A percentile compares a stretch with the other conserved stretches of the same genome.
These are phyloP conservation scores for Lasius platythorax DNA, from an alignment of 2,888 invertebrate species.

Conservation along the genomic window DNA sequence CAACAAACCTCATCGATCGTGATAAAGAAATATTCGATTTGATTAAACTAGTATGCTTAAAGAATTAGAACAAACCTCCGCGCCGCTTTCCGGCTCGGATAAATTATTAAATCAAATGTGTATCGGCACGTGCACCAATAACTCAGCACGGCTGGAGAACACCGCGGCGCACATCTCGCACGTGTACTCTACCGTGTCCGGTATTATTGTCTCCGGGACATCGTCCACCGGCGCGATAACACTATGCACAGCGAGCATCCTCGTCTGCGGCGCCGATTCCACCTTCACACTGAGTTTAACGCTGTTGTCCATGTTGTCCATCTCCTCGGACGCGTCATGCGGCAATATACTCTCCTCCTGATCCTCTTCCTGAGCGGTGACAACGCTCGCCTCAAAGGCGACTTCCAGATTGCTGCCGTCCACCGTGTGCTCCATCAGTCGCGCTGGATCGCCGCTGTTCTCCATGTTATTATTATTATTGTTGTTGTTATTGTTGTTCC, in stretches of 20 bases:
- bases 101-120: conserved; percentile 90
- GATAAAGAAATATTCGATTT: conserved; percentile 65
- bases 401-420: conserved; percentile 81
- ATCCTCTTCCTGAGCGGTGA: conserved; percentile 66
- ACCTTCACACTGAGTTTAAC: conserved; percentile 82
- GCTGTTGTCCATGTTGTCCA: conserved; percentile 72
- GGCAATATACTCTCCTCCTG: conserved; percentile 80
- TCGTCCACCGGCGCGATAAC: conserved; percentile 85
- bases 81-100: conserved; percentile 61
- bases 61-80: conserved; percentile 67
- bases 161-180: conserved; percentile 94
- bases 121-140: conserved; percentile 92
- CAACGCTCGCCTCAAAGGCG: conserved; percentile 81
- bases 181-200: conserved; percentile 88
- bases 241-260: conserved; percentile 75
- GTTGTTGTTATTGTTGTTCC: conserved; percentile 34
- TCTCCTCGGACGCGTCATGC: conserved; percentile 71
- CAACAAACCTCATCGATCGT: conserved; percentile 57
- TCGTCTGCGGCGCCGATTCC: conserved; percentile 79
- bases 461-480: conserved; percentile 65
- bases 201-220: conserved; percentile 86
- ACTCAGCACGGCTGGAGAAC: conserved; percentile 91
- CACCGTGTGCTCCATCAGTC: conserved; percentile 74
- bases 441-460: conserved; percentile 73
- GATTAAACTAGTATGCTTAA: conserved; percentile 69